Evolutionary conservation across 1,140 invertebrate species (phyloP), one percentile per base, ranked within the genome.

Genomic region (Cherax quadricarinatus): DNA sequence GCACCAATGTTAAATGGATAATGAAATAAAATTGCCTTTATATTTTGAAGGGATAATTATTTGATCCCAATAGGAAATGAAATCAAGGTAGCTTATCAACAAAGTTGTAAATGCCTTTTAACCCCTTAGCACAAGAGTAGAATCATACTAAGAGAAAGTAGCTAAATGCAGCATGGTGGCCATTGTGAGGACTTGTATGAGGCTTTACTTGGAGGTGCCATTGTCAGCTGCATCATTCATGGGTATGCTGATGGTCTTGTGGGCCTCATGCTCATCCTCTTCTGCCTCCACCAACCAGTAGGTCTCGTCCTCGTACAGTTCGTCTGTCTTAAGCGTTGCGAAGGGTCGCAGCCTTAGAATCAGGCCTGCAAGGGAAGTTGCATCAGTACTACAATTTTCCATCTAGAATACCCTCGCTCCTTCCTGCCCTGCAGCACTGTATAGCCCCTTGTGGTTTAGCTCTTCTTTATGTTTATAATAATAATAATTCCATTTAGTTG

Each of bases 211-310:
- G n/a, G 70, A 30, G n/a, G 70, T 86, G 18, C 85, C 85, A 51
- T 86, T 86, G 10, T 86, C 85, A 51, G 85, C 70, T 70, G 41
- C 14, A 21, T 53, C 6, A 18, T 60, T 16, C 78, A 79, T 88
- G 85, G 91, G 66, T 79, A 86, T 86, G 73, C 21, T 51, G 60
- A 70, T 41, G 70, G 49, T 92, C 10, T 10, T 41, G 51, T 79
- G 73, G 57, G 18, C 30, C 73, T 90, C 49, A 48, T 78, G 78
- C 79, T 88, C 87, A 51, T 88, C 86, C 30, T 92, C 89, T n/a
- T 93, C 94, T 62, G 94, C 94, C 21, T 95, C 94, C 21, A 95
- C 88, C 57, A 94, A 91, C 94, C 94, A 95, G 85, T 94, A 94
- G 78, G 94, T 93, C 57, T 91, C 91, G 62, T 95, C 95, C 80